phyloP scores from a whole-genome alignment of 1,140 invertebrate genomes.

The Camponotus vicinus region DNA sequence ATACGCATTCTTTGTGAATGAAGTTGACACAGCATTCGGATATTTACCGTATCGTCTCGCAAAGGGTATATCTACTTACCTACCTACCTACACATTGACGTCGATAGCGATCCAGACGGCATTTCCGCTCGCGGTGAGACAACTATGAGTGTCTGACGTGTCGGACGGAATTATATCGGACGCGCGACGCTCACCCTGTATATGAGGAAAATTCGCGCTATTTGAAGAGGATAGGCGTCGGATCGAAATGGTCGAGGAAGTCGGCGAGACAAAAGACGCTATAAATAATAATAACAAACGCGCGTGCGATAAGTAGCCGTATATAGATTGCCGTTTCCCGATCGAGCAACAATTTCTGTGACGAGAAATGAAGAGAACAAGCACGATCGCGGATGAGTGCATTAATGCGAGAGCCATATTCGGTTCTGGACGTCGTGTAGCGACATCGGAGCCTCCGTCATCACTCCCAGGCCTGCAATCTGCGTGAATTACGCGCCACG shows the following conservation, averaged over 20 bases:
- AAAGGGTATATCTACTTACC: not conserved
- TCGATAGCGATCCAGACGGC: not conserved
- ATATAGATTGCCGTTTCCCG: not conserved
- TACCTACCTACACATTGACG: not conserved
- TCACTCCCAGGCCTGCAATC: slow-evolving; percentile 43
- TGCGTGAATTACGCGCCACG: slow-evolving; percentile 53
- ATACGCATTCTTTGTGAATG: slow-evolving; percentile 31
- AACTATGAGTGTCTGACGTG: not conserved
- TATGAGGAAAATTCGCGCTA: slow-evolving; percentile 2
- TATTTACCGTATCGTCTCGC: not conserved
- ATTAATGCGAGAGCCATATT: slow-evolving; percentile 40
- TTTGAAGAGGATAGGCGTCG: not conserved
- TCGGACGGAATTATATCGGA: slow-evolving; percentile 11
- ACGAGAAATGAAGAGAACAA: not conserved
- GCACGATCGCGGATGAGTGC: not conserved
- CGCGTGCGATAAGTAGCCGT: not conserved
- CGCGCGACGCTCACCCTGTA: not conserved
- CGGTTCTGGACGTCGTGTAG: not conserved
- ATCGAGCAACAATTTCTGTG: not conserved
- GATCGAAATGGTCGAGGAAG: not conserved
- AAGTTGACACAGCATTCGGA: slow-evolving; percentile 28
- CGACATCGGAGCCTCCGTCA: slow-evolving; percentile 24
- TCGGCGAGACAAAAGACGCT: not conserved
- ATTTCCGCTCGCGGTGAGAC: slow-evolving; percentile 25
- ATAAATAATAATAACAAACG: not conserved